Base-by-base conservation (phyloP, 2,797 vertebrate genomes). In the Podargus strigoides region DNA sequence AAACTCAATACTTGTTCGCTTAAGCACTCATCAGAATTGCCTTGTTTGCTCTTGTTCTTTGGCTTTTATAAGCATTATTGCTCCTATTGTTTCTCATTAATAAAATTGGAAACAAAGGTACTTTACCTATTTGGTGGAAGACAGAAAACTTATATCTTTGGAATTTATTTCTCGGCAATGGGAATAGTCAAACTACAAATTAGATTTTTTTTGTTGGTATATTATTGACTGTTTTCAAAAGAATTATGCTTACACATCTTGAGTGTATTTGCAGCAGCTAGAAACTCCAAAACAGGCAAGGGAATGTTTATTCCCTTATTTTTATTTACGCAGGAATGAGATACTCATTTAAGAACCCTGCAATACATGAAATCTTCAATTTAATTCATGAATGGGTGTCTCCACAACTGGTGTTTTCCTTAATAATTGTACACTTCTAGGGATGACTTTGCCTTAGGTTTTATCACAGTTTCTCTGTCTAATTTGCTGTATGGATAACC, bases 31-130 rank as follows among this genome's bases (percentile, higher is more conserved):
- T 37, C 64, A 90, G n/a, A 81, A 93, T 27, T 72, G 5, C 37
- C 52, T 83, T 89, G 16, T 37, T 90, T 78, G 14, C 47, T 69
- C 28, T 24, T 89, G 24, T 81, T 95, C 83, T 95, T 95, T 95
- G 92, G 80, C 56, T 95, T 85, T 87, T 84, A 47, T 21, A 85
- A 21, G 19, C 12, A 44, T 89, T 89, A 91, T 85, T 95, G 78
- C 87, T 94, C 47, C 39, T 74, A 46, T 24, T 89, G 27, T 59
- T 91, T 78, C 76, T n/a, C 42, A 52, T 44, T 84, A 58, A 56
- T 21, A 74, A 44, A 58, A 68, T 0, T 55, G 34, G n/a, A 89
- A 93, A 87, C 26, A 77, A 83, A 70, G 13, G 10, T 34, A 85
- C 9, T 67, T 81, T 37, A 72, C 18, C 44, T 81, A 47, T n/a